Evolutionary conservation across 2,888 invertebrate species (phyloP), one percentile per base, ranked within the genome.

Genomic region (Zhengitettix transpicula): DNA sequence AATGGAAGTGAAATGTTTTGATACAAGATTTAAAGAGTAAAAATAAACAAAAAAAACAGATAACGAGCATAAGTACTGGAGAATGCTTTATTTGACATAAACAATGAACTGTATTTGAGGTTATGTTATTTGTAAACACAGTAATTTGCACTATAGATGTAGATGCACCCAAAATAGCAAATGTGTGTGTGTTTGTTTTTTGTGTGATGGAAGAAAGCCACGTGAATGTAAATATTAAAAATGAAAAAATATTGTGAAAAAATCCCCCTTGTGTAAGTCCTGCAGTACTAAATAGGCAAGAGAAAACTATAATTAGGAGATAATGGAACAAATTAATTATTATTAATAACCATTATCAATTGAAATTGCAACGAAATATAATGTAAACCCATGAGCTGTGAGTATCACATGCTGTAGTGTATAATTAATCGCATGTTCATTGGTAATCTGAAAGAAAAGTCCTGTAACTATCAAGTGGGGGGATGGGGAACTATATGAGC

Each of bases 1-100:
- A 64, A 61, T 63, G 64, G 62, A 61, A 63, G 58, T 62, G 63
- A 59, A 62, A 59, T 47, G 60, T 64, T 64, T 64, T 64, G 63
- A 64, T 64, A 64, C 64, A 64, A 63, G 63, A 64, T 59, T 57
- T 60, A 61, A 61, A 57, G 58, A 55, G 55, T 58, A 59, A 51
- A 53, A 53, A 53, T 40, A 62, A 53, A 61, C 56, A 53, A 57
- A 57, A 57, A 52, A 56, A 41, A 42, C 47, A 56, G 40, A 47
- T 59, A 44, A 58, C 40, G 41, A 56, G 47, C 42, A 58, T 58
- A 41, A 58, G 53, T 58, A 53, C 53, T 58, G 58, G 58, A 59
- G 41, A 59, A 40, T 41, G 40, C 15, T 55, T 56, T 59, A 47
- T 58, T 40, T 40, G 41, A 28, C 55, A 55, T 12, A 28, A 28